Evolutionary conservation across 2,113 vertebrate genomes (phyloP).

Genomic region (Vulpes lagopus): DNA sequence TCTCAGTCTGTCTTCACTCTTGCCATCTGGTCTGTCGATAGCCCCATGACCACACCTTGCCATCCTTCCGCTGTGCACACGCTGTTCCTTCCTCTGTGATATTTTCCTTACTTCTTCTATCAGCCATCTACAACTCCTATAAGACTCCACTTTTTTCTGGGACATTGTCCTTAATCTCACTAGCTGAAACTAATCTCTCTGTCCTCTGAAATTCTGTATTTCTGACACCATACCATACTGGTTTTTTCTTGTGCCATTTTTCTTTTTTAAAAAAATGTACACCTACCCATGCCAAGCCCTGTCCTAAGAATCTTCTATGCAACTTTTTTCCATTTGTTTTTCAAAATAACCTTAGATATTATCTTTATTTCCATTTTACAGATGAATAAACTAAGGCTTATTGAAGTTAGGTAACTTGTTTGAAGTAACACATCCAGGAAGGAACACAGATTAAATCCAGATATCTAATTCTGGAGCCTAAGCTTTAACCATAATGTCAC

Average conservation of each 20-base stretch:
- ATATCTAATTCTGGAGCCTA: not conserved
- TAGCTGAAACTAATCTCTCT: not conserved
- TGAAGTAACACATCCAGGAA: not conserved
- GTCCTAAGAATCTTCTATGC: not conserved
- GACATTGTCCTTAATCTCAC: not conserved
- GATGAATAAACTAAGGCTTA: slow-evolving; percentile 18
- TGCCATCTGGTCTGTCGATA: not conserved
- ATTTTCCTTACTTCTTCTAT: not conserved
- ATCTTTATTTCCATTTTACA: slow-evolving; percentile 47
- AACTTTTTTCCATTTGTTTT: not conserved
- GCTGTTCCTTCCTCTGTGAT: not conserved
- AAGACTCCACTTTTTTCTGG: not conserved
- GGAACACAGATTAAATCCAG: not conserved
- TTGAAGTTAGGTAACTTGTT: not conserved
- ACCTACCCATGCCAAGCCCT: not conserved
- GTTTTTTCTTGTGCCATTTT: not conserved
- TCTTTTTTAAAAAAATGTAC: not conserved
- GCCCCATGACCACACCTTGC: not conserved
- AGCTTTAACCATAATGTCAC: not conserved
- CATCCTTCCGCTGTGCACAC: not conserved
- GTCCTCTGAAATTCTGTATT: not conserved
- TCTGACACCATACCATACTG: not conserved
- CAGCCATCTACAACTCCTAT: not conserved
- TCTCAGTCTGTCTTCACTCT: not conserved
- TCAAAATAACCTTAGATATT: not conserved